These are phyloP conservation scores for Anarhynchus alexandrinus DNA, from an alignment of 2,113 vertebrate species.

Conservation along the genomic window DNA sequence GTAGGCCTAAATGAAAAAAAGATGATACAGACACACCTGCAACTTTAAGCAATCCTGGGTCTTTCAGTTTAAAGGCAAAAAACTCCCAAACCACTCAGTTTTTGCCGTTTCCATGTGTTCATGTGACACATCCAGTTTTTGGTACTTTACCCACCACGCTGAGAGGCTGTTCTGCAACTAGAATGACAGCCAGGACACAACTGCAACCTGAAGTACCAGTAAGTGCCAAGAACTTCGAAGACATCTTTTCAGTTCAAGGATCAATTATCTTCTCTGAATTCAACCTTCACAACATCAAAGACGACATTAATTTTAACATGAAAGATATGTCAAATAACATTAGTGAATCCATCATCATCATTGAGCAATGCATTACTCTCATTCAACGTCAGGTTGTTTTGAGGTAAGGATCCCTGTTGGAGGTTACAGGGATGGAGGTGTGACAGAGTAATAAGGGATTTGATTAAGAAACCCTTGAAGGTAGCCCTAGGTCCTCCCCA, in stretches of 20 bases:
- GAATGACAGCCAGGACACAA: background rate
- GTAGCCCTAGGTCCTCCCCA: background rate
- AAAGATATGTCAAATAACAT: constrained; percentile 6
- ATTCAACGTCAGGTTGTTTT: background rate
- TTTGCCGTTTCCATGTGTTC: background rate
- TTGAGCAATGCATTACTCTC: background rate
- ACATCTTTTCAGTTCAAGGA: background rate
- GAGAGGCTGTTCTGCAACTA: background rate
- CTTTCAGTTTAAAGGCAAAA: background rate
- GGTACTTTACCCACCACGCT: background rate
- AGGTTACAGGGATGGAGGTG: background rate
- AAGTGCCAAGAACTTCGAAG: background rate
- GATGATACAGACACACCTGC: background rate
- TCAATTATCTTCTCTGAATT: background rate
- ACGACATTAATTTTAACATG: constrained; percentile 11
- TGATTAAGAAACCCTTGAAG: background rate
- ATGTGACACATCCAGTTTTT: background rate
- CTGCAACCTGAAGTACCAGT: background rate
- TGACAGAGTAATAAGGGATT: background rate
- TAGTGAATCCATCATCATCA: constrained; percentile 1
- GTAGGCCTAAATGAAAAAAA: background rate
- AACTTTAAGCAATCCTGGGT: background rate
- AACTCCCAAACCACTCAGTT: background rate
- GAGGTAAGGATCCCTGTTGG: background rate
- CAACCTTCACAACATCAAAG: constrained; percentile 24